Conservation (phyloP, 2,888 invertebrate genomes). For the Drosophila anomelani region DNA sequence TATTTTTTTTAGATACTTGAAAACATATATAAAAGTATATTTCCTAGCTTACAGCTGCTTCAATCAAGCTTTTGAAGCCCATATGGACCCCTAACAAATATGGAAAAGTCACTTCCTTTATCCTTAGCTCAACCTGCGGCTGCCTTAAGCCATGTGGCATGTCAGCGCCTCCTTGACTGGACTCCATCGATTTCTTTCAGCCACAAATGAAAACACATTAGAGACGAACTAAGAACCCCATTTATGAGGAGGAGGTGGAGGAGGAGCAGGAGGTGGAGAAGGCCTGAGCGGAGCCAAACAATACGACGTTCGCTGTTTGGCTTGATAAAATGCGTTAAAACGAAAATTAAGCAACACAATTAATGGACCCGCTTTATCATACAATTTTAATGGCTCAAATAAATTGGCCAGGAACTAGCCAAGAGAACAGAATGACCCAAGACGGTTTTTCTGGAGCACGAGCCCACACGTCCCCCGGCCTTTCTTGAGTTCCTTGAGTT, state of each 20-base stretch:
- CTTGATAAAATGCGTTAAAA: conserved; percentile 80
- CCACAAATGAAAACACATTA: conserved; percentile 75
- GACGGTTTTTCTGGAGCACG: conserved; percentile 33
- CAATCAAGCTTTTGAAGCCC: neutral
- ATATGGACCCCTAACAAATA: neutral
- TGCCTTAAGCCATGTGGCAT: conserved; percentile 11
- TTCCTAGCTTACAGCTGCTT: neutral
- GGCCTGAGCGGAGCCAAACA: conserved; percentile 15
- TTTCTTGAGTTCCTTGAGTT: neutral
- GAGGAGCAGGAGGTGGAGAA: conserved; percentile 11
- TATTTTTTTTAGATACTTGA: too few species aligned
- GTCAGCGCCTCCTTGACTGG: conserved; percentile 41
- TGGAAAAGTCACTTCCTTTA: neutral
- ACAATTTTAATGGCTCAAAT: conserved; percentile 80
- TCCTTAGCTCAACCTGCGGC: neutral
- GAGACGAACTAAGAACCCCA: conserved; percentile 54
- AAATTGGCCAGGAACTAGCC: conserved; percentile 71
- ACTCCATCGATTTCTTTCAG: conserved; percentile 62
- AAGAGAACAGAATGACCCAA: conserved; percentile 42
- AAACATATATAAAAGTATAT: too few species aligned
- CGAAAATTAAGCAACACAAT: conserved; percentile 81
- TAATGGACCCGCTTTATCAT: conserved; percentile 77
- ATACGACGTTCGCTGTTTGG: conserved; percentile 44
- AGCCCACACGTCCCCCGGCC: conserved; percentile 4
- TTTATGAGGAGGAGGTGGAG: conserved; percentile 28